Evolutionary conservation across 1,140 invertebrate genomes (phyloP).

Genomic region (Oedothorax gibbosus): DNA sequence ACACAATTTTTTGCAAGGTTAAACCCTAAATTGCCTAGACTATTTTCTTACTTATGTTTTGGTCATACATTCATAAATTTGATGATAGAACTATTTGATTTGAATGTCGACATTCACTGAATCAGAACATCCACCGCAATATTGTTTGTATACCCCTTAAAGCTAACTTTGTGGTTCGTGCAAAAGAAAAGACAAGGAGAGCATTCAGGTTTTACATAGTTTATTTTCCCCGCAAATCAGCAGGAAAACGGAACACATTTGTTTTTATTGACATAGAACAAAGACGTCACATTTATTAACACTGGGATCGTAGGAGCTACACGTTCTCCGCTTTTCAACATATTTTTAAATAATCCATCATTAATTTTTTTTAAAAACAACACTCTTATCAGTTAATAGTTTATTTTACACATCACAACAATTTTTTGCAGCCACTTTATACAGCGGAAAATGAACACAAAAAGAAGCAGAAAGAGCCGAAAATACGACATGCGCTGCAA

Average conservation of each 20-base stretch:
- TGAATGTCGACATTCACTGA: no score
- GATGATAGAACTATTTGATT: no score
- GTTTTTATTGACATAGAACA: conserved; percentile 58
- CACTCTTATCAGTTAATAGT: conserved; percentile 55
- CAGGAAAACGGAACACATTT: conserved; percentile 58
- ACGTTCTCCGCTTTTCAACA: conserved; percentile 55
- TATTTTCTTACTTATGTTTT: no score
- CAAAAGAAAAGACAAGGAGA: conserved; percentile 22
- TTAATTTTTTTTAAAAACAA: conserved; percentile 59
- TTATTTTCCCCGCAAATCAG: conserved; percentile 56
- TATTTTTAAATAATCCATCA: conserved; percentile 56
- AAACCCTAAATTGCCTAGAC: no score
- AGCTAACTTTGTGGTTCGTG: background rate
- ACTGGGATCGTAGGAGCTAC: conserved; percentile 60
- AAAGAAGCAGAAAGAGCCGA: conserved; percentile 46
- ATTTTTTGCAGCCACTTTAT: conserved; percentile 52
- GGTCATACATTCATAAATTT: no score
- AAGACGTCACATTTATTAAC: conserved; percentile 59
- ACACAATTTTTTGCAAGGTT: no score
- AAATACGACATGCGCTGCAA: conserved; percentile 48
- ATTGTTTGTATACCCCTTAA: no score
- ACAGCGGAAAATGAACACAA: conserved; percentile 37
- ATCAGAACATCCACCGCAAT: no score
- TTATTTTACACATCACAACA: conserved; percentile 58
- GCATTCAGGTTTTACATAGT: conserved; percentile 51